Conservation (phyloP, 2,113 vertebrate genomes). For the Tychaedon coryphoeus region DNA sequence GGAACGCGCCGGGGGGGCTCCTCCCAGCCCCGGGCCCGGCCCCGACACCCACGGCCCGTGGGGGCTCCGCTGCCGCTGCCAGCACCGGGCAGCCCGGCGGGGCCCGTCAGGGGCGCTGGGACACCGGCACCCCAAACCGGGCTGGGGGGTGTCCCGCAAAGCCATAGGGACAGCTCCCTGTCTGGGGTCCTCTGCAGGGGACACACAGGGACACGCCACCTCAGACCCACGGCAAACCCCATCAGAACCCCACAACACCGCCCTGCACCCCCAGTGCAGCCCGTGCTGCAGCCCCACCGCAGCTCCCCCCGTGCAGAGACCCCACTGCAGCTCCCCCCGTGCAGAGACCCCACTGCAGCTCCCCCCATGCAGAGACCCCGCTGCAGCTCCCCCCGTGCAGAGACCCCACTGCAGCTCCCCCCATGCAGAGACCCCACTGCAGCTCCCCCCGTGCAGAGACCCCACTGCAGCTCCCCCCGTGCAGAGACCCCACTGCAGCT, state of each 20-base stretch:
- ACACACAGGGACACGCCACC: neutral
- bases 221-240: no score
- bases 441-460: no score
- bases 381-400: neutral
- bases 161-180: neutral
- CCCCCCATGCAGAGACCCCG: neutral
- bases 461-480: neutral
- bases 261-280: neutral
- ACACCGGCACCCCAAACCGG: neutral
- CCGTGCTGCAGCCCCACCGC: neutral
- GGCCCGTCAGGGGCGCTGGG: neutral
- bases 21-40: neutral
- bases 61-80: neutral
- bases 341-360: neutral
- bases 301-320: neutral
- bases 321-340: neutral
- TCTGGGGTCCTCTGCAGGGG: neutral
- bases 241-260: neutral
- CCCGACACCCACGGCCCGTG: neutral
- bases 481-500: neutral
- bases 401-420: neutral
- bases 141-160: neutral
- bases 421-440: neutral
- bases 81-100: neutral
- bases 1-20: slow-evolving; percentile 26